Evolutionary conservation across 2,113 vertebrate species (phyloP).

Genomic region (Pseudorhombus dupliciocellatus): DNA sequence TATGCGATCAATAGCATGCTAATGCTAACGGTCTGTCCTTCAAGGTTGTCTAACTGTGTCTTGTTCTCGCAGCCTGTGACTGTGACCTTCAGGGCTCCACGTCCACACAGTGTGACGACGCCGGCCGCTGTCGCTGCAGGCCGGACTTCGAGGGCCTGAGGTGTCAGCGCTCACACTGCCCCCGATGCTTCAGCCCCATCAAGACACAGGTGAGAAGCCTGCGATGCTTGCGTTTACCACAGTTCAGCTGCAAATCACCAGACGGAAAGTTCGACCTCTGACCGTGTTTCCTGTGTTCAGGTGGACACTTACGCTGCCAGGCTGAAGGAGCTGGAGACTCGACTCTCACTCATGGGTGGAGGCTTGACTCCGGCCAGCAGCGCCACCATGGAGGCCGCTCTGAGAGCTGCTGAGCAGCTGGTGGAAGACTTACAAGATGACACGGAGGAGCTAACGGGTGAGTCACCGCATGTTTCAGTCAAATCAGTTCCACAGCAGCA

Average conservation of each 20-base stretch:
- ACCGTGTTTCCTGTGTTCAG: constrained; percentile 63
- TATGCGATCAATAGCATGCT: too few relatives aligned
- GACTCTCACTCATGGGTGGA: constrained; percentile 58
- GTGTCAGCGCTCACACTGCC: constrained; percentile 85
- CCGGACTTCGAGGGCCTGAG: constrained; percentile 83
- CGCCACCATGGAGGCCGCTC: constrained; percentile 77
- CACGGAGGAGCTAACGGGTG: constrained; percentile 66
- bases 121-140: constrained; percentile 87
- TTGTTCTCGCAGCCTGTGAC: constrained; percentile 81
- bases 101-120: constrained; percentile 76
- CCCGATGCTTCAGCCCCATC: constrained; percentile 87
- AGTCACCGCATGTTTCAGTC: neutral
- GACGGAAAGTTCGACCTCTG: neutral
- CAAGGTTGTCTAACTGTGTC: too few relatives aligned
- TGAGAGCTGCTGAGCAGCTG: constrained; percentile 73
- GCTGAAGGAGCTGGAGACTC: constrained; percentile 81
- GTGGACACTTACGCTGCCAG: constrained; percentile 79
- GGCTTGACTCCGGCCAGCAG: constrained; percentile 9
- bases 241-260: too few relatives aligned
- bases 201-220: constrained; percentile 83
- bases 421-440: constrained; percentile 79
- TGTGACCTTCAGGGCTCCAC: constrained; percentile 80
- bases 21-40: too few relatives aligned
- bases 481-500: neutral
- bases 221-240: too few relatives aligned